phyloP scores from a whole-genome alignment of 1,140 invertebrate species.

The Diorhabda carinulata region DNA sequence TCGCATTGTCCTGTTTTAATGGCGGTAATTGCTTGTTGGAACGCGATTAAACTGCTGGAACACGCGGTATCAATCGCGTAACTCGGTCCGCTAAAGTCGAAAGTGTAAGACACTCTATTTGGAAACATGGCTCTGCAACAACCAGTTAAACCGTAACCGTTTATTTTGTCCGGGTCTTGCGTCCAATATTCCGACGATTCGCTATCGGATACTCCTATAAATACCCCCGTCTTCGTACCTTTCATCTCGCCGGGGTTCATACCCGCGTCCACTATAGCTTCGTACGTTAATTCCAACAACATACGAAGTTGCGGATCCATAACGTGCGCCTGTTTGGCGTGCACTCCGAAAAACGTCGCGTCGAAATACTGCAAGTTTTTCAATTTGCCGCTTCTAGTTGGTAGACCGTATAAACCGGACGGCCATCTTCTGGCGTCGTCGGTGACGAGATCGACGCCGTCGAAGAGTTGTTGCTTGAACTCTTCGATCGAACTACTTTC shows the following conservation, averaged over 20 bases:
- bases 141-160: slow-evolving; percentile 90
- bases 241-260: slow-evolving; percentile 74
- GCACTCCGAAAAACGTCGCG: slow-evolving; percentile 90
- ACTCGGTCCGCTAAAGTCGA: slow-evolving; percentile 89
- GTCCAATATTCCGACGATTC: slow-evolving; percentile 84
- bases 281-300: slow-evolving; percentile 88
- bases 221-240: slow-evolving; percentile 86
- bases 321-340: slow-evolving; percentile 86
- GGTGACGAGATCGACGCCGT: slow-evolving; percentile 83
- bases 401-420: slow-evolving; percentile 74
- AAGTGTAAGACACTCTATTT: slow-evolving; percentile 92
- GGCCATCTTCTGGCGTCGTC: slow-evolving; percentile 81
- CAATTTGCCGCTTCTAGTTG: slow-evolving; percentile 81
- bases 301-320: slow-evolving; percentile 95
- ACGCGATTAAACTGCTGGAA: slow-evolving; percentile 84
- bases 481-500: slow-evolving; percentile 84
- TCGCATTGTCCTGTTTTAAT: slow-evolving; percentile 86
- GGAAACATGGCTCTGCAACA: slow-evolving; percentile 93
- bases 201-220: slow-evolving; percentile 80
- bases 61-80: slow-evolving; percentile 94
- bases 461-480: slow-evolving; percentile 81
- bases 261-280: slow-evolving; percentile 92
- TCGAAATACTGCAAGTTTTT: slow-evolving; percentile 87
- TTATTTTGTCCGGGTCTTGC: slow-evolving; percentile 68
- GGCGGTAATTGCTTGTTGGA: slow-evolving; percentile 80